Evolutionary conservation across 2,888 invertebrate species (phyloP), one percentile per base, ranked within the genome.

Genomic region (Agrochola lota): DNA sequence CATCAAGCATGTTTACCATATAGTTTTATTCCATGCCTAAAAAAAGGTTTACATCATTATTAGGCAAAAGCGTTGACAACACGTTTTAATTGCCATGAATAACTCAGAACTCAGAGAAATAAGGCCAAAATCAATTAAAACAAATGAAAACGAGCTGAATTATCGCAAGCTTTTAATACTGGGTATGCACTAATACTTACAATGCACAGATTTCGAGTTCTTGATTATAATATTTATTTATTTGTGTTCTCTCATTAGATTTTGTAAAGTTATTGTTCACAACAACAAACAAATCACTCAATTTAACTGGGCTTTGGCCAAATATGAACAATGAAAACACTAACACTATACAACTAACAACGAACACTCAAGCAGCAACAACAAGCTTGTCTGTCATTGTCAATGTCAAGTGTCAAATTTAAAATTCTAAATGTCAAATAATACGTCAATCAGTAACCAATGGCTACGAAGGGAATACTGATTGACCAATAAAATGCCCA

Each of bases 1-100:
- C 85, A 52, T 79, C 85, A 15, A 78, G 63, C 85, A 85, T 84
- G 12, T 71, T 85, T 7, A 57, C 60, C 17, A 78, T 78, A 26
- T 23, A 55, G n/a, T 17, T 73, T 62, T 66, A 55, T n/a, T 11
- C 12, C 3, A 63, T 60, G 57, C 26, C 77, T 71, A 57, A 60
- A 77, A 70, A 35, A 26, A 64, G 1, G 15, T 64, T 57, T 17
- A 43, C 7, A 43, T 9, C 35, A 35, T 30, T 40, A 23, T 46
- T 60, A 40, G 46, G 20, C 4, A 7, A 35, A 49, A 55, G 8
- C 15, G 5, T n/a, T 52, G 15, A 4, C 35, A 77, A 23, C 0
- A 0, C 17, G 17, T 62, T 20, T 8, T 11, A 35, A 49, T 40
- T 11, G 43, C 2, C 23, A 30, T 35, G 46, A 80, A 49, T 30